phyloP scores from a whole-genome alignment of 2,888 invertebrate genomes.

The Ommatoiulus sabulosus region DNA sequence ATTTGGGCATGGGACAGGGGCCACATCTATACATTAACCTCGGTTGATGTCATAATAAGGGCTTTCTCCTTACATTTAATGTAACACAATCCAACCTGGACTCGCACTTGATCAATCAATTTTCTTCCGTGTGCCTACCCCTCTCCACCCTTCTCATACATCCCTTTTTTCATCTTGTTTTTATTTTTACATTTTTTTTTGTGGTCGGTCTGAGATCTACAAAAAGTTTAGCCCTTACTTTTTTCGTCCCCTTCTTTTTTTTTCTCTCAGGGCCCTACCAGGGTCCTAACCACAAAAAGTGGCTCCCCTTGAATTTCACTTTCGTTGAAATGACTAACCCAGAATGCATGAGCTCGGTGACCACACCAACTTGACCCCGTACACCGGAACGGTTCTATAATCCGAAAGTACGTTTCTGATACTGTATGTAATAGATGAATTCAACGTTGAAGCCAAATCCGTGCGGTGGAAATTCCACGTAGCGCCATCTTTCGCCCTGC shows the following conservation, averaged over 20 bases:
- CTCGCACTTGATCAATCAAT: constrained; percentile 53
- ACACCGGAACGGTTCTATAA: neutral
- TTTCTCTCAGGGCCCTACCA: neutral
- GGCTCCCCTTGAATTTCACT: constrained; percentile 44
- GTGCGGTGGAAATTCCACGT: neutral
- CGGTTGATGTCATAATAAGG: constrained; percentile 52
- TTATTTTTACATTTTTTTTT: constrained; percentile 37
- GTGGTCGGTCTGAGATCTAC: constrained; percentile 45
- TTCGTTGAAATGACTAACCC: constrained; percentile 44
- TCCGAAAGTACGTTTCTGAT: neutral
- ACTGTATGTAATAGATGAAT: neutral
- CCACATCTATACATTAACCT: constrained; percentile 47
- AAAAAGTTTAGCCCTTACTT: neutral
- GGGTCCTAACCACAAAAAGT: constrained; percentile 31
- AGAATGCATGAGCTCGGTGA: neutral
- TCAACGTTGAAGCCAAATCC: neutral
- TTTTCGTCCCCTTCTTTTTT: neutral
- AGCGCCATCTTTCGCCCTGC: neutral
- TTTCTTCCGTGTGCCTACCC: constrained; percentile 27
- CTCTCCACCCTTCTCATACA: constrained; percentile 49
- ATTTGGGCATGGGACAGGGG: constrained; percentile 47
- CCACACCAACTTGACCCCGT: constrained; percentile 37
- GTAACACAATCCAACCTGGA: constrained; percentile 47
- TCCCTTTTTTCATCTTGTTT: constrained; percentile 51
- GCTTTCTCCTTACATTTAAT: constrained; percentile 42